Conservation (phyloP, 2,888 invertebrate species). For the Meiosimyza decipiens region DNA sequence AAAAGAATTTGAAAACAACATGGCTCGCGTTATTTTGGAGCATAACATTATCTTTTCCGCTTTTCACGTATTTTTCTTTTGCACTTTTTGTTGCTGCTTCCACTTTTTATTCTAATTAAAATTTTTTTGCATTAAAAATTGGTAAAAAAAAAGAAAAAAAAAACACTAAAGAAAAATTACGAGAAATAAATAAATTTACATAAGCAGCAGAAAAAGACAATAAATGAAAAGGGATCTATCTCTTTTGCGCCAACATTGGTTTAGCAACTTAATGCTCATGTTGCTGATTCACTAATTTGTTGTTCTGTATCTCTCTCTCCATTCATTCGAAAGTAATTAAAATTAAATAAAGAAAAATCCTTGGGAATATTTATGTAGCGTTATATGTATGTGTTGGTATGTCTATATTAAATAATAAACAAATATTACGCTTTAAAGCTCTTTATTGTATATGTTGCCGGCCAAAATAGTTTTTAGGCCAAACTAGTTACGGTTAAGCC, state of each 20-base stretch:
- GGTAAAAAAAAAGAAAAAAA: conserved; percentile 44
- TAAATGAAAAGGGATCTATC: conserved; percentile 59
- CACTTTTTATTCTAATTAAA: conserved; percentile 56
- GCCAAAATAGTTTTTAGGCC: too few species aligned
- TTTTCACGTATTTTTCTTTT: conserved; percentile 28
- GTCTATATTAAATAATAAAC: too few species aligned
- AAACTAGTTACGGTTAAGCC: too few species aligned
- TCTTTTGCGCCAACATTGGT: conserved; percentile 34
- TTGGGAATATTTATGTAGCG: too few species aligned
- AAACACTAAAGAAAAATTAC: conserved; percentile 59
- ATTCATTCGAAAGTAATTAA: background rate
- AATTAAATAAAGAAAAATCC: background rate
- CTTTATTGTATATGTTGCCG: too few species aligned
- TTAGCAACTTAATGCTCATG: too few species aligned
- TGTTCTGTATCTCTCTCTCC: background rate
- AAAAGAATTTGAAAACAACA: conserved; percentile 4
- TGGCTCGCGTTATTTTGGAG: conserved; percentile 1
- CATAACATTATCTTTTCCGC: conserved; percentile 4
- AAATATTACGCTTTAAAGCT: too few species aligned
- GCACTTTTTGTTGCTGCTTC: conserved; percentile 32
- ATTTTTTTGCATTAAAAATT: conserved; percentile 50
- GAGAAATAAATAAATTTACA: conserved; percentile 62
- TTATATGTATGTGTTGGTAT: too few species aligned
- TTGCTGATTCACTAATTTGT: too few species aligned
- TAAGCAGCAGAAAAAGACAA: conserved; percentile 58